Conservation (phyloP, 64 coral and sea anemone species). For the Dendrophyllia cribrosa region DNA sequence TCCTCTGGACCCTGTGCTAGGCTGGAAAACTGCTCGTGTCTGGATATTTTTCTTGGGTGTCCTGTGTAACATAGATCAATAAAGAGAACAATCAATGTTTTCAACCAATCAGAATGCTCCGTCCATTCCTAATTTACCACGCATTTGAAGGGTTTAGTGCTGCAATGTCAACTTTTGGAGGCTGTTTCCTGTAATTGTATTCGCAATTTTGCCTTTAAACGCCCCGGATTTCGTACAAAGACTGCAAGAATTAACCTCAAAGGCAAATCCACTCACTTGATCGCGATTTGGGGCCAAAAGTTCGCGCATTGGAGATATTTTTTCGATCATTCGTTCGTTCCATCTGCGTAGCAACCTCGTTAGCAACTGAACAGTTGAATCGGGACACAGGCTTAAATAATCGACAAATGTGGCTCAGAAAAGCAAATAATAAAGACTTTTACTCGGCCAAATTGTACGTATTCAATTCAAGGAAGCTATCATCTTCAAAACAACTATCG, state of each 20-base stretch:
- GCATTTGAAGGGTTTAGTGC: not conserved
- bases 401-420: not conserved
- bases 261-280: not conserved
- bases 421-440: not conserved
- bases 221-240: not conserved
- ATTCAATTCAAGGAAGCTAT: not conserved
- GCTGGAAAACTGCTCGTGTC: no score
- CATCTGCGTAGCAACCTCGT: conserved; percentile 34
- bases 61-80: not conserved
- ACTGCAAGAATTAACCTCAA: not conserved
- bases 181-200: not conserved
- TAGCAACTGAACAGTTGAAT: conserved; percentile 41
- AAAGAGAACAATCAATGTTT: conserved; percentile 1
- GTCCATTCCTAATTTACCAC: not conserved
- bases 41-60: no score
- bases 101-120: not conserved
- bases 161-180: not conserved
- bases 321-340: not conserved
- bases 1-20: no score
- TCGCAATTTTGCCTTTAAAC: not conserved
- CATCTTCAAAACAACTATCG: not conserved
- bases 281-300: not conserved
- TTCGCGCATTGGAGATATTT: not conserved
- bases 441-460: not conserved
- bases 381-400: not conserved